A percentile compares a stretch with the other conserved stretches of the same genome.
Conservation (phyloP, 2,888 invertebrate species). For the Euphydryas editha region DNA sequence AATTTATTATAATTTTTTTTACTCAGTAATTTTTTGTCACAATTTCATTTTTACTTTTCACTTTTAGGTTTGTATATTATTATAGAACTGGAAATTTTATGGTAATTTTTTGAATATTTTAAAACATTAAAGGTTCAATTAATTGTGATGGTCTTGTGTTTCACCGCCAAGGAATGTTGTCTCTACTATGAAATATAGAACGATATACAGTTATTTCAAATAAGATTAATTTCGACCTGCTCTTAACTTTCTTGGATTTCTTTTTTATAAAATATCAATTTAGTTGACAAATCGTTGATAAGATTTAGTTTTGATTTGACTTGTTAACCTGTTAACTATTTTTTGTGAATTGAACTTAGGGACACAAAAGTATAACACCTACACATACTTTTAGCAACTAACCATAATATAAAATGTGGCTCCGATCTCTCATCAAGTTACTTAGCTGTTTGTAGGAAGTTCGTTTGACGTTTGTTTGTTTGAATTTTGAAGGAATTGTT, state of each 20-base stretch:
- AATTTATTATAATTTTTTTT: too few species aligned
- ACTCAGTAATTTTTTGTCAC: background rate
- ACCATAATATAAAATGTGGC: too few species aligned
- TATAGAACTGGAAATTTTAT: background rate
- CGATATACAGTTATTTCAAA: background rate
- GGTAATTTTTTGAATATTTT: slow-evolving; percentile 1
- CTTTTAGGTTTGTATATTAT: background rate
- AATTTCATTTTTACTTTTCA: background rate
- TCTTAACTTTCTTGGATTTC: background rate
- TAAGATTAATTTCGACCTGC: background rate
- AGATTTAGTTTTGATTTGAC: background rate
- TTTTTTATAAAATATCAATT: background rate
- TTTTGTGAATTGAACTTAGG: too few species aligned
- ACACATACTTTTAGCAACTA: too few species aligned
- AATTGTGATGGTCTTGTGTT: background rate
- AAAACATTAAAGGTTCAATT: background rate
- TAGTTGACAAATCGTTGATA: background rate
- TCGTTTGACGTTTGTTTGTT: too few species aligned
- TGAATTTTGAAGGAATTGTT: too few species aligned
- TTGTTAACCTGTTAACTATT: too few species aligned
- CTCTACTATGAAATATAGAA: background rate
- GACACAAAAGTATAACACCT: too few species aligned
- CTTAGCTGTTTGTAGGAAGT: too few species aligned
- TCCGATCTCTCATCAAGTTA: too few species aligned
- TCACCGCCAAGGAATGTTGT: background rate